A percentile compares a stretch with the other conserved stretches of the same genome.
phyloP scores from a whole-genome alignment of 2,113 vertebrate species.

The Atrichornis clamosus region DNA sequence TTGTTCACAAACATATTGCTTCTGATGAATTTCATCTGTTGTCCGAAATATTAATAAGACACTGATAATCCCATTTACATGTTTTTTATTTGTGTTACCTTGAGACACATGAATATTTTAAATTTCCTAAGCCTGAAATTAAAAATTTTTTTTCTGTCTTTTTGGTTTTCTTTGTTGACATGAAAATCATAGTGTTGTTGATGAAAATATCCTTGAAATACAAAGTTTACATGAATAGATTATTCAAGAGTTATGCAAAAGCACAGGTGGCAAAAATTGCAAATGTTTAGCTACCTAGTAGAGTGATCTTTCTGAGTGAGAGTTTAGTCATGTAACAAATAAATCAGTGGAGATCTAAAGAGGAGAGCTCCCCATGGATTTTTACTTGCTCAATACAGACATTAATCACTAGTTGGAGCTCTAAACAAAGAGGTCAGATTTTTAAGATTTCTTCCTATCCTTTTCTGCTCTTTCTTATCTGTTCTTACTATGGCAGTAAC shows the following conservation, averaged over 20 bases:
- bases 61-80: background rate
- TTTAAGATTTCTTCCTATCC: background rate
- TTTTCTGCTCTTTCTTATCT: background rate
- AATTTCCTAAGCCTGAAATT: background rate
- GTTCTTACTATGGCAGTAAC: background rate
- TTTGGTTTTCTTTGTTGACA: background rate
- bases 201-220: background rate
- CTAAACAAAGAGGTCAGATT: background rate
- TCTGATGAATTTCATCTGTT: background rate
- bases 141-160: background rate
- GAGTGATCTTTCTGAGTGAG: background rate
- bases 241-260: background rate
- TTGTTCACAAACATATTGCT: background rate
- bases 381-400: background rate
- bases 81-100: background rate
- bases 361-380: background rate
- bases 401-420: background rate
- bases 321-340: background rate
- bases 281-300: background rate
- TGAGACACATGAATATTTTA: background rate
- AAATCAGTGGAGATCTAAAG: background rate
- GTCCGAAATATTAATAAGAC: constrained; percentile 24
- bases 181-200: background rate
- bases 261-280: background rate
- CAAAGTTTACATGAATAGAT: background rate